Conservation (phyloP, 2,888 invertebrate species). For the Smittia aterrima region DNA sequence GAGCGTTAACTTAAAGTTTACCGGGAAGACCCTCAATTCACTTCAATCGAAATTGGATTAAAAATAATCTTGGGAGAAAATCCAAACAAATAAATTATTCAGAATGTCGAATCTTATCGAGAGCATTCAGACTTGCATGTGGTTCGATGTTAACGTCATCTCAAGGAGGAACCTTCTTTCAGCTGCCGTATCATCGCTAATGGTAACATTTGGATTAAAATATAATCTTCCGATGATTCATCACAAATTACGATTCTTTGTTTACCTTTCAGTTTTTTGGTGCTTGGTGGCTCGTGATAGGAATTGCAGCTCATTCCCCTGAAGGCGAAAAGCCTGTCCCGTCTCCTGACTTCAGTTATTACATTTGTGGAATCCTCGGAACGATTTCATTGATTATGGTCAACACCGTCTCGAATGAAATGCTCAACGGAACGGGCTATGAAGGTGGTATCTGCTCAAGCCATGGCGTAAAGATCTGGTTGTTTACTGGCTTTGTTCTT, state of each 20-base stretch:
- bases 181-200: conserved; percentile 13
- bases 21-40: too few species aligned
- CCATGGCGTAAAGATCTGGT: conserved; percentile 87
- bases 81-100: not conserved
- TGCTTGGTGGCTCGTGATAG: conserved; percentile 99
- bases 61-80: not conserved
- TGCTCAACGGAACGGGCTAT: conserved; percentile 77
- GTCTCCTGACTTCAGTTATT: conserved; percentile 75
- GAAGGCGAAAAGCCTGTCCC: conserved; percentile 46
- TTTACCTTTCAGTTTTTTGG: conserved; percentile 73
- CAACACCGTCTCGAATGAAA: conserved; percentile 45
- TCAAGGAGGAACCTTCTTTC: conserved; percentile 32
- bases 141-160: conserved; percentile 39
- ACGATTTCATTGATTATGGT: conserved; percentile 96
- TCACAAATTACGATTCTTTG: conserved; percentile 41
- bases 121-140: conserved; percentile 29
- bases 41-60: not conserved
- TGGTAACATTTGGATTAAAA: too few species aligned
- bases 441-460: conserved; percentile 83
- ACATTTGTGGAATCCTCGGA: conserved; percentile 92
- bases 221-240: conserved; percentile 32
- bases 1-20: too few species aligned
- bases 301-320: conserved; percentile 80
- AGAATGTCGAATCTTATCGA: conserved; percentile 33
- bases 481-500: conserved; percentile 94